These are phyloP conservation scores for Okamejei kenojei DNA, from an alignment of 2,797 vertebrate genomes.

Conservation along the genomic window DNA sequence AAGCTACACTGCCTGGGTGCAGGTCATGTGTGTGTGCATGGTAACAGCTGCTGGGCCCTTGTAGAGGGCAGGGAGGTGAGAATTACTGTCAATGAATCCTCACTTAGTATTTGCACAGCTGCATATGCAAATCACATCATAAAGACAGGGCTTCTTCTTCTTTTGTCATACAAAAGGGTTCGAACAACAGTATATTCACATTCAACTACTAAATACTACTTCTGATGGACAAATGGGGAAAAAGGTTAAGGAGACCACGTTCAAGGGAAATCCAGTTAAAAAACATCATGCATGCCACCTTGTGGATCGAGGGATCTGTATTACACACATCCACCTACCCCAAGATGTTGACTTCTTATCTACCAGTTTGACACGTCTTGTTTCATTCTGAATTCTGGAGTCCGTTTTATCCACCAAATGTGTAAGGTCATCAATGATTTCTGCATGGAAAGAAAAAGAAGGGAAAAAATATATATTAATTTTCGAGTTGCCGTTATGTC, in stretches of 20 bases:
- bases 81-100: constrained; percentile 43
- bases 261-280: constrained; percentile 31
- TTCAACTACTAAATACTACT: constrained; percentile 39
- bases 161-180: constrained; percentile 24
- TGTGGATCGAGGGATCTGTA: constrained; percentile 45
- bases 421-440: constrained; percentile 88
- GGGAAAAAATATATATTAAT: background rate
- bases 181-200: constrained; percentile 22
- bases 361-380: constrained; percentile 74
- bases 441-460: constrained; percentile 52
- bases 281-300: constrained; percentile 52
- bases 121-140: constrained; percentile 53
- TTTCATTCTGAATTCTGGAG: constrained; percentile 71
- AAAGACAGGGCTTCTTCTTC: background rate
- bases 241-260: constrained; percentile 27
- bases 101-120: constrained; percentile 51
- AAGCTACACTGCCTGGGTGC: constrained; percentile 7
- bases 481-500: background rate
- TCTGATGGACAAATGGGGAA: constrained; percentile 40
- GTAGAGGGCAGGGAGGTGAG: constrained; percentile 40
- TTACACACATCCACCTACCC: constrained; percentile 61
- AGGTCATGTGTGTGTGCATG: constrained; percentile 17
- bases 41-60: constrained; percentile 46
- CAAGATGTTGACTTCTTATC: constrained; percentile 85
- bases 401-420: constrained; percentile 89